phyloP scores from a whole-genome alignment of 2,113 vertebrate genomes.

The Arenaria interpres region DNA sequence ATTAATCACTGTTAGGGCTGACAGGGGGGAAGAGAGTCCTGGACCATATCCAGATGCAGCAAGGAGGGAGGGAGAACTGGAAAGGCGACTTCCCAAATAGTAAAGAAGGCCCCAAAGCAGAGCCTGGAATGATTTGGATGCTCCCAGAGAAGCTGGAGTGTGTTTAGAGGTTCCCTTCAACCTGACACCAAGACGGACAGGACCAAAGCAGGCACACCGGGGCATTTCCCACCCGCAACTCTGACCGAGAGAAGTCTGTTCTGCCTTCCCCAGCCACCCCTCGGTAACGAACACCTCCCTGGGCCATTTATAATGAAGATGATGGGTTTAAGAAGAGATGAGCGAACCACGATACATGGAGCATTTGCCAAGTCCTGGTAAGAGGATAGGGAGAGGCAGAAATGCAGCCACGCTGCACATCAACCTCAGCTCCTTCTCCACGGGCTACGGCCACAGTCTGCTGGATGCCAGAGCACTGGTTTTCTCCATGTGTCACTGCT shows the following conservation, averaged over 20 bases:
- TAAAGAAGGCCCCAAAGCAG: conserved; percentile 32
- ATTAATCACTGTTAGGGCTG: conserved; percentile 58
- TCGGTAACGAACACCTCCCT: neutral
- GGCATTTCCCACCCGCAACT: neutral
- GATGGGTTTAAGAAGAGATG: neutral
- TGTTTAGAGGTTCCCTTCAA: conserved; percentile 15
- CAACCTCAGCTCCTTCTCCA: neutral
- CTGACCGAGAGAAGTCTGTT: neutral
- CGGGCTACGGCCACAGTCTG: neutral
- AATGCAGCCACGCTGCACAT: neutral
- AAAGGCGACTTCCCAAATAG: conserved; percentile 38
- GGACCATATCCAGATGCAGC: neutral
- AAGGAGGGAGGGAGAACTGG: neutral
- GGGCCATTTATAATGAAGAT: neutral
- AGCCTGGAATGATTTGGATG: neutral
- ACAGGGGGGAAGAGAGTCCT: neutral
- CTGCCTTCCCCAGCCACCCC: neutral
- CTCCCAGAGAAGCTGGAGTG: neutral
- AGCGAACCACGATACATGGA: neutral
- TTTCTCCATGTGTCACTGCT: neutral
- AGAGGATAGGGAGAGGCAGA: neutral
- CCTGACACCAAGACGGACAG: neutral
- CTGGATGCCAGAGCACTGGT: neutral
- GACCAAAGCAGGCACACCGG: neutral
- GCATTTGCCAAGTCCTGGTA: neutral